Conservation (phyloP, 2,113 vertebrate genomes). For the Dendropsophus ebraccatus region DNA sequence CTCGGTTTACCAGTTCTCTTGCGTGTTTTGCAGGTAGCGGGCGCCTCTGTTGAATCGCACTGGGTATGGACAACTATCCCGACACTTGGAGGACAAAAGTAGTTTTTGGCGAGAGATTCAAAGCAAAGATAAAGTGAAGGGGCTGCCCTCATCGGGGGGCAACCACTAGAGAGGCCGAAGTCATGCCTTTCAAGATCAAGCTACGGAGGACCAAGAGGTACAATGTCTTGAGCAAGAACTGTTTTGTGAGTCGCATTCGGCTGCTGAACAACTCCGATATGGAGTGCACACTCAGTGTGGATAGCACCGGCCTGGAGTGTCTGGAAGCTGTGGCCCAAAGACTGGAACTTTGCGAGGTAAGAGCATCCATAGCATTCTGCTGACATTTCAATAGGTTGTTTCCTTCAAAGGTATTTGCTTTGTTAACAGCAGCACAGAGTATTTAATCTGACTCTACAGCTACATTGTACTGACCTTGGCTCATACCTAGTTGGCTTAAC, state of each 20-base stretch:
- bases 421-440: background rate
- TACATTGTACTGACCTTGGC: background rate
- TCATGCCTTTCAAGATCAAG: constrained; percentile 95
- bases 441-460: background rate
- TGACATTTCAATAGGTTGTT: too few relatives aligned
- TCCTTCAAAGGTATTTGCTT: too few relatives aligned
- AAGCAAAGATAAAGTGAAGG: constrained; percentile 11
- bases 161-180: constrained; percentile 59
- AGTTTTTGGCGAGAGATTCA: constrained; percentile 66
- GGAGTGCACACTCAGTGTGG: constrained; percentile 93
- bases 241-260: constrained; percentile 92
- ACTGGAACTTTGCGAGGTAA: constrained; percentile 93
- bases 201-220: constrained; percentile 91
- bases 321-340: constrained; percentile 93
- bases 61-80: constrained; percentile 72
- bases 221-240: constrained; percentile 97
- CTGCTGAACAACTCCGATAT: constrained; percentile 90
- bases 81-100: constrained; percentile 68
- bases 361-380: constrained; percentile 26
- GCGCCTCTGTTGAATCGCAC: constrained; percentile 33
- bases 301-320: constrained; percentile 95
- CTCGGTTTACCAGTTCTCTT: background rate
- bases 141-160: constrained; percentile 51
- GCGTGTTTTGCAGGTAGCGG: constrained; percentile 58
- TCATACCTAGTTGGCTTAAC: too few relatives aligned